Base-by-base conservation (phyloP, 2,888 invertebrate genomes). In the Nomada lathburiana region DNA sequence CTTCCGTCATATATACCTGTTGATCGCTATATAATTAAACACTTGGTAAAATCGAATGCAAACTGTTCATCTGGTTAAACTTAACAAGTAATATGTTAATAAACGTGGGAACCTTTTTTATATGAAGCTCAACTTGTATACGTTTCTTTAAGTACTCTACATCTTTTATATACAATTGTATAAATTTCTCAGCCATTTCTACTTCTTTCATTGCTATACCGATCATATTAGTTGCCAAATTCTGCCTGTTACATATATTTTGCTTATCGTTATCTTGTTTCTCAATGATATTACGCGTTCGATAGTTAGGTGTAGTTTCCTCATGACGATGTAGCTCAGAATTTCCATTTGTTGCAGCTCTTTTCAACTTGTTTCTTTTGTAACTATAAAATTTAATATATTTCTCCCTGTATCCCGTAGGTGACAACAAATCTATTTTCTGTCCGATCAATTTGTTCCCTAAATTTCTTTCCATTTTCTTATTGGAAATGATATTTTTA, bases 121-220 rank as follows among this genome's bases (percentile, higher is more conserved):
- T 82, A 23, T 89, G 84, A 26, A 90, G 69, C 26, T 80, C 89
- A 62, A 90, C 67, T 47, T 87, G 79, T 10, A 90, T 26, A 63
- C 90, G 84, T 42, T 76, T 84, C 50, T 71, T 85, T n/a, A 88
- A 52, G 44, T 87, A 88, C 23, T 85, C 68, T n/a, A 72, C 18
- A 57, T 90, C 83, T 36, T 82, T 83, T 1, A 59, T 59, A 23
- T 84, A 82, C 16, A 90, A 78, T 29, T 59, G 42, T 55, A 90
- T 23, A 26, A 86, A 87, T 71, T 72, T 85, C 26, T 86, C 76
- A 50, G 80, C 81, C 9, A 82, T 69, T 69, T 86, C 69, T 20
- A 83, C 64, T 72, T 89, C 81, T 13, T 71, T 79, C 11, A 83
- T 69, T 29, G 81, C 18, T n/a, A 74, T 70, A 2, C 59, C 68